Evolutionary conservation across 30 jellyfish, hydroid and myxozoan genomes (phyloP), one percentile per base, ranked within the genome.

Genomic region (Clytia hemisphaerica): DNA sequence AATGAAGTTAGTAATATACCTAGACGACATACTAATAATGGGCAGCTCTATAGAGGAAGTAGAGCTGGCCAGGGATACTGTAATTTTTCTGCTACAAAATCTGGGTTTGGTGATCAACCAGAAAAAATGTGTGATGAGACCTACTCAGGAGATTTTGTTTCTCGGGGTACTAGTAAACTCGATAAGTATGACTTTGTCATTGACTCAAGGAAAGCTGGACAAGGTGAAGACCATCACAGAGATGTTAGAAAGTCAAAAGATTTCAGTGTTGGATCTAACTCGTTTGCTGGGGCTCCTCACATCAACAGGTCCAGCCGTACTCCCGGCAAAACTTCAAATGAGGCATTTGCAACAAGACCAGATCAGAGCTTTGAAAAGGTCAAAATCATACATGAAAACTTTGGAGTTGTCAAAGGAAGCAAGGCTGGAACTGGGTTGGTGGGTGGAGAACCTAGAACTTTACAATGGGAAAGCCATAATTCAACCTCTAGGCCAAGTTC

Each of bases 391-490:
- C 70, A 46, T 26, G 21, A 26, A 44, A 19, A 16, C 12, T 19
- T 6, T 55, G 15, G 6, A 44, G 12, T 46, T 55, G 70, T 16
- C 70, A 18, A 7, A 44, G n/a, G n/a, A n/a, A n/a, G n/a, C n/a
- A n/a, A n/a, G n/a, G n/a, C n/a, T n/a, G n/a, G n/a, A n/a, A n/a
- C 70, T 55, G 32, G 7, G 21, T 6, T 55, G 70, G 70, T 55
- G 70, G 70, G 32, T 26, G 70, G 70, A 55, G 21, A 55, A 55
- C 70, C 70, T 55, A 26, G 32, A 19, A 19, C 9, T 55, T 46
- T 46, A 55, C 70, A 55, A 55, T 12, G 75, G 58, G 38, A 29
- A 29, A 2, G n/a, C n/a, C n/a, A n/a, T n/a, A n/a, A n/a, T n/a
- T n/a, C n/a, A n/a, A n/a, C n/a, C n/a, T n/a, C n/a, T n/a, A n/a